Conservation (phyloP, 2,888 invertebrate species). For the Dolichomitus sp. region DNA sequence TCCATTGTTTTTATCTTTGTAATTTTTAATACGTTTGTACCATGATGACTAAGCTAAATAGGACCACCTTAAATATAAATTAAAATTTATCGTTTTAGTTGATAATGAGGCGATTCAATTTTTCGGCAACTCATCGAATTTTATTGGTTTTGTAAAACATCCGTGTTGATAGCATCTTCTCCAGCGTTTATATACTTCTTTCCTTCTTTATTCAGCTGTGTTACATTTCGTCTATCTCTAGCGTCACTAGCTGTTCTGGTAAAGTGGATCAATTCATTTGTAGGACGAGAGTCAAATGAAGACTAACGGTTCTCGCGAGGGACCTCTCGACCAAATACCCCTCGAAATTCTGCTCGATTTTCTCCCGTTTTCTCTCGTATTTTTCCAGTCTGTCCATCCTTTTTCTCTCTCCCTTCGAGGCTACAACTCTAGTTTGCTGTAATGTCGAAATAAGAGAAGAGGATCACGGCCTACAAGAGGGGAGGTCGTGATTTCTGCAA, state of each 20-base stretch:
- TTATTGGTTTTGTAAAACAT: conserved; percentile 46
- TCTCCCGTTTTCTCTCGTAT: not conserved
- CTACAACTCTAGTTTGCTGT: not conserved
- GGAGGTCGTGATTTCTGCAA: not conserved
- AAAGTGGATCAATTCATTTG: conserved; percentile 62
- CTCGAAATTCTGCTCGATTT: not conserved
- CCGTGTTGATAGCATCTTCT: conserved; percentile 29
- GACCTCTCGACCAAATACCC: conserved; percentile 41
- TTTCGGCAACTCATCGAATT: conserved; percentile 56
- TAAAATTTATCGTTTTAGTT: conserved; percentile 49
- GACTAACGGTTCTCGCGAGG: conserved; percentile 65
- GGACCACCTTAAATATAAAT: conserved; percentile 34
- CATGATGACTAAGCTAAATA: conserved; percentile 27
- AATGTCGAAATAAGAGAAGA: not conserved
- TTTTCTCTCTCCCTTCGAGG: not conserved
- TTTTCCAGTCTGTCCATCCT: not conserved
- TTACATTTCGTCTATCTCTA: conserved; percentile 48
- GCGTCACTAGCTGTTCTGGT: conserved; percentile 14
- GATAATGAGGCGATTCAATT: conserved; percentile 22
- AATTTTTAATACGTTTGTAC: not conserved
- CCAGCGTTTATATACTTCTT: conserved; percentile 8
- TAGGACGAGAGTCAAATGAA: conserved; percentile 64
- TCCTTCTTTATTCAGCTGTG: conserved; percentile 14
- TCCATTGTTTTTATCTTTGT: not conserved
- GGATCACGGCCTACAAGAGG: not conserved